Percentiles rank a stretch among this genome's conserved stretches.
Evolutionary conservation across 2,888 invertebrate genomes (phyloP).

Genomic region (Idaea aversata): DNA sequence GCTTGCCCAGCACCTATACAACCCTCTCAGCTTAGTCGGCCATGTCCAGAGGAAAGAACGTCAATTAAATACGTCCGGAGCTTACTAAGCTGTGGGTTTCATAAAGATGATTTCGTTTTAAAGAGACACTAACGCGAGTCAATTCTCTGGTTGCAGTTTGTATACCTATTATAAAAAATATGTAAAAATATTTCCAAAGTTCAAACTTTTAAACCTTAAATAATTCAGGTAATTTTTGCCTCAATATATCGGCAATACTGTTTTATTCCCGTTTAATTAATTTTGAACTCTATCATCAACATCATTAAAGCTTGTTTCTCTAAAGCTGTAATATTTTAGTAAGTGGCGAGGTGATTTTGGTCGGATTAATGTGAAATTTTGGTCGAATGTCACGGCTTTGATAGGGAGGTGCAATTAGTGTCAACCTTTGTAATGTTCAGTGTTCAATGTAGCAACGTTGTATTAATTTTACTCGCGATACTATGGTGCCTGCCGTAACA

Average conservation of each 20-base stretch:
- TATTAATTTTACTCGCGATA: neutral
- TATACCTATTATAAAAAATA: too few relatives aligned
- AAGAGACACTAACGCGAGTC: too few relatives aligned
- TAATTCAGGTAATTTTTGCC: neutral
- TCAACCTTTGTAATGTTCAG: neutral
- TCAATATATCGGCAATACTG: neutral
- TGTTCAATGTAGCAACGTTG: neutral
- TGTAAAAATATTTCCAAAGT: neutral
- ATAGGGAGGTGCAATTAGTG: neutral
- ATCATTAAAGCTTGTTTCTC: neutral
- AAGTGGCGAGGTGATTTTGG: neutral
- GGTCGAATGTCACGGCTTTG: neutral
- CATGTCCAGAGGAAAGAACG: too few relatives aligned
- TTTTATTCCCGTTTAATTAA: neutral
- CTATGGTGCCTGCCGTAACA: too few relatives aligned
- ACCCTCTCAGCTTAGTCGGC: too few relatives aligned
- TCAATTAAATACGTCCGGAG: too few relatives aligned
- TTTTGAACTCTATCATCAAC: neutral
- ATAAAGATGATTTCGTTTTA: too few relatives aligned
- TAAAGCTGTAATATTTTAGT: neutral
- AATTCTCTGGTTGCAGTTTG: too few relatives aligned
- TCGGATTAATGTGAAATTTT: slow-evolving; percentile 1
- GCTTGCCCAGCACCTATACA: too few relatives aligned
- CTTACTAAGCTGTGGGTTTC: too few relatives aligned
- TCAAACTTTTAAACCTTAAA: neutral